These are phyloP conservation scores for Agrotis puta DNA, from an alignment of 2,888 invertebrate species.

Conservation along the genomic window DNA sequence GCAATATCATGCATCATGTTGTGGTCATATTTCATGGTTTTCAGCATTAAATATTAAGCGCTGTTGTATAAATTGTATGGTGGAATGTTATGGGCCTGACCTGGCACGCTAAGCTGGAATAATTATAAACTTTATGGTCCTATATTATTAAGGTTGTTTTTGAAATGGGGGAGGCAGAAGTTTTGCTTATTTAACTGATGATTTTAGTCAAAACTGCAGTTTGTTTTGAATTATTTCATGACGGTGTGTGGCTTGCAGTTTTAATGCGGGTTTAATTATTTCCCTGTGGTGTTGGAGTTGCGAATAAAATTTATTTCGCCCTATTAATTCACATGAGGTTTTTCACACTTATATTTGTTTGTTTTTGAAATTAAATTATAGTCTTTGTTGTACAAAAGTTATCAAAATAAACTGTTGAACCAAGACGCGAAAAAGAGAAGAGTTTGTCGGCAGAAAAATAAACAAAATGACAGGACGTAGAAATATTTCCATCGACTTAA, in stretches of 20 bases:
- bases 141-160: slow-evolving; percentile 12
- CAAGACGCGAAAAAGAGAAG: no score
- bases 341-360: no score
- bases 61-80: slow-evolving; percentile 53
- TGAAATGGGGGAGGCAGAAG: slow-evolving; percentile 25
- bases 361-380: no score
- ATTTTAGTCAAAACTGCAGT: slow-evolving; percentile 16
- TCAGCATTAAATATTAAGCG: slow-evolving; percentile 55
- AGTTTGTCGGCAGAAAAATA: no score
- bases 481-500: no score
- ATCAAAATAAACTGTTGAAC: no score
- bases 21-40: slow-evolving; percentile 39
- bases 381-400: no score
- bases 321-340: neutral
- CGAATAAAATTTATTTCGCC: neutral
- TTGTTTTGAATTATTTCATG: slow-evolving; percentile 8
- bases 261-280: slow-evolving; percentile 15
- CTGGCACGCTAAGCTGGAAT: slow-evolving; percentile 57
- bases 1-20: slow-evolving; percentile 29
- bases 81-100: slow-evolving; percentile 29
- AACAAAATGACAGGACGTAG: no score
- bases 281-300: neutral
- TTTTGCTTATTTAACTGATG: slow-evolving; percentile 21
- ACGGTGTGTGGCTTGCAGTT: slow-evolving; percentile 5
- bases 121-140: slow-evolving; percentile 37